Percentiles rank a stretch among this genome's conserved stretches.
These are phyloP conservation scores for Porites rus DNA, from an alignment of 92 coral and sea anemone species.

Conservation along the genomic window DNA sequence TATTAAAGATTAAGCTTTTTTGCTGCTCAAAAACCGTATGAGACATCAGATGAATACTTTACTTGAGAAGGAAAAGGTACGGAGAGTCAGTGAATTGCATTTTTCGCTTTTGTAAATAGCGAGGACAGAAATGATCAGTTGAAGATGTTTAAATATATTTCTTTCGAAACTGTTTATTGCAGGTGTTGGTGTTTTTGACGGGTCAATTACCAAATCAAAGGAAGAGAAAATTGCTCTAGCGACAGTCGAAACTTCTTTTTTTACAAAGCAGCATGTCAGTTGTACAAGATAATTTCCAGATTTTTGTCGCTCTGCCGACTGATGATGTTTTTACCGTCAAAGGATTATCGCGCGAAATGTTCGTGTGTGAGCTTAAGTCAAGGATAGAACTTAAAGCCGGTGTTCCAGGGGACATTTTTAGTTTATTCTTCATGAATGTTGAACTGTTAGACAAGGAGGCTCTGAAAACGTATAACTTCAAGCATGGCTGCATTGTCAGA, in stretches of 20 bases:
- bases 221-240: background rate
- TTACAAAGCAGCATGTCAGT: conserved; percentile 8
- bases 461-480: conserved; percentile 72
- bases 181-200: background rate
- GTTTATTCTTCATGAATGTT: conserved; percentile 87
- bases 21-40: background rate
- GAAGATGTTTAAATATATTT: background rate
- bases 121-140: background rate
- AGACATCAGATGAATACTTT: background rate
- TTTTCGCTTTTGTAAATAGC: no score
- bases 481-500: conserved; percentile 89
- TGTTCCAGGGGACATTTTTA: conserved; percentile 90
- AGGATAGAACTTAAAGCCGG: conserved; percentile 90
- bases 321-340: conserved; percentile 86
- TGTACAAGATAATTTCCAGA: conserved; percentile 59
- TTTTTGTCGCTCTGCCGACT: conserved; percentile 86
- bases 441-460: conserved; percentile 70
- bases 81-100: no score
- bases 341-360: conserved; percentile 58
- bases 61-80: background rate
- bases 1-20: background rate
- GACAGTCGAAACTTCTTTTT: background rate
- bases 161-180: conserved; percentile 2
- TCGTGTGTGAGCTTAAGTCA: conserved; percentile 88
- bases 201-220: background rate